Evolutionary conservation across 2,113 vertebrate species (phyloP), one percentile per base, ranked within the genome.

Genomic region (Hyla sarda): DNA sequence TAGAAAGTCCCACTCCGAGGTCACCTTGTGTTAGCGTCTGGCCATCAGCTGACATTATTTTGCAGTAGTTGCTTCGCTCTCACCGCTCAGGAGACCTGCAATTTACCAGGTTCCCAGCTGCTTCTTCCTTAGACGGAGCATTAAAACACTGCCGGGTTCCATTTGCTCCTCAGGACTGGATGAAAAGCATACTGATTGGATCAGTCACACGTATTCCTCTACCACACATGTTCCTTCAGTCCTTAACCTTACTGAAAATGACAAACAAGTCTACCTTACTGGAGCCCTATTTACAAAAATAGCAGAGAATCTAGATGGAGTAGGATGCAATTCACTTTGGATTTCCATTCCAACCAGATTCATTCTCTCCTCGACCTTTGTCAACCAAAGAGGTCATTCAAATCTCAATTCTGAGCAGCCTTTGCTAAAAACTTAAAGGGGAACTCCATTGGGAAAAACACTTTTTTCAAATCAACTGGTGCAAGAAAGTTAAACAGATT

Each of bases 151-250:
- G 19, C 75, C 17, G 48, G n/a, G n/a, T 77, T 77, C 75, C 21
- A 56, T 77, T 54, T 77, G 50, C 75, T 77, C 48, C 75, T 54
- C 48, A 52, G 47, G 28, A 54, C 48, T 77, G 75, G 25, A 77
- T 77, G 75, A 77, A 77, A 77, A 77, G 75, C 48, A 77, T 77
- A 77, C 50, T 50, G 75, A 77, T 77, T 77, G 75, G 75, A 77
- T 77, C 75, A 32, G 28, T 54, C 75, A 77, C 75, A 34, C 34
- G 34, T 13, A 71, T 71, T 37, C 67, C 67, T 71, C 67, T 71
- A 34, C 34, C 67, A 71, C 34, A 71, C 25, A 77, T 54, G 50
- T 77, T 45, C 75, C 75, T 77, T 54, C 50, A 54, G 50, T 77
- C 75, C 12, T 77, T 77, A 77, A 77, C 75, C 45, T 54, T 54